Evolutionary conservation across 2,113 vertebrate species (phyloP).

Genomic region (Tupaia tana): DNA sequence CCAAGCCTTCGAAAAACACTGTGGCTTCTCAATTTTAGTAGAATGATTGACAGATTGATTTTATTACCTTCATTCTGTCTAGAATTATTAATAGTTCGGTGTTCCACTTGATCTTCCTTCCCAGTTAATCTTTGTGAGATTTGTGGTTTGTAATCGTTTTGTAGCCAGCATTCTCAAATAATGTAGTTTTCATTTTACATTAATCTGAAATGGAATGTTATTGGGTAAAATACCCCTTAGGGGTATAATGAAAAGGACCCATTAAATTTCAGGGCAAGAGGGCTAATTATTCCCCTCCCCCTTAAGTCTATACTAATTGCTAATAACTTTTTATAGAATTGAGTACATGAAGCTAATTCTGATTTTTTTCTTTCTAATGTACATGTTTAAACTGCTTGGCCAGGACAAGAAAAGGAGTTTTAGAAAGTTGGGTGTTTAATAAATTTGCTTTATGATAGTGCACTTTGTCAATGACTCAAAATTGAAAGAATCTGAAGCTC

Average conservation of each 20-base stretch:
- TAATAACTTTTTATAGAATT: constrained; percentile 85
- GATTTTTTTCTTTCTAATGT: constrained; percentile 78
- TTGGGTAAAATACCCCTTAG: constrained; percentile 81
- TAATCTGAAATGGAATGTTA: constrained; percentile 82
- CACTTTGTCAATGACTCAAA: constrained; percentile 61
- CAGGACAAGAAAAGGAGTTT: constrained; percentile 63
- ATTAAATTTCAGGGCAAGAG: constrained; percentile 86
- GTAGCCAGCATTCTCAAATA: constrained; percentile 80
- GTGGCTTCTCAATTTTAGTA: constrained; percentile 61
- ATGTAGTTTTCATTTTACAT: constrained; percentile 79
- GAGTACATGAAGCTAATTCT: constrained; percentile 77
- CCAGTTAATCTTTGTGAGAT: constrained; percentile 59
- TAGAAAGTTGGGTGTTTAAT: constrained; percentile 39
- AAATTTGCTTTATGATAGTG: constrained; percentile 59
- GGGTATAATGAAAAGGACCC: constrained; percentile 84
- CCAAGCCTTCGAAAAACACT: not conserved
- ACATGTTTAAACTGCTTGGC: constrained; percentile 25
- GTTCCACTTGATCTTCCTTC: constrained; percentile 64
- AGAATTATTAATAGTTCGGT: constrained; percentile 75
- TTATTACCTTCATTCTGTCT: constrained; percentile 56
- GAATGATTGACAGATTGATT: constrained; percentile 61
- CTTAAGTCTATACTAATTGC: constrained; percentile 81
- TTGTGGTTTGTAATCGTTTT: constrained; percentile 76
- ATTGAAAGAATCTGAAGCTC: constrained; percentile 51
- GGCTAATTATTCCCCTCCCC: constrained; percentile 84